A percentile compares a stretch with the other conserved stretches of the same genome.
phyloP scores from a whole-genome alignment of 2,888 invertebrate genomes.

The Stratiomys singularior region DNA sequence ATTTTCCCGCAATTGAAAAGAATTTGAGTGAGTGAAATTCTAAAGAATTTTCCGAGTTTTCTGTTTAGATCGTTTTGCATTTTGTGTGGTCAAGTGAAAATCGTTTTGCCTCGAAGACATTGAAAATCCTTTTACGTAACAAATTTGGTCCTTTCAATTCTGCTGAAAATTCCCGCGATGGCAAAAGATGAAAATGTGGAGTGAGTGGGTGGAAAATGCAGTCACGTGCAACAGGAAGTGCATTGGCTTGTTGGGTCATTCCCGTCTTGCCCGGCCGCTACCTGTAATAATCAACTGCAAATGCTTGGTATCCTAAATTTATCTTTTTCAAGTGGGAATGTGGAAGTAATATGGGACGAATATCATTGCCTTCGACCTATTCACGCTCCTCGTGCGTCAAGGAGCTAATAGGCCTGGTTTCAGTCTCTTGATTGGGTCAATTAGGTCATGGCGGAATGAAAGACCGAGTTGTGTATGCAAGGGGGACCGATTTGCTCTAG shows the following conservation, averaged over 20 bases:
- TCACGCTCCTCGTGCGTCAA: not conserved
- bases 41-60: no score
- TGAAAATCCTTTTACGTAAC: slow-evolving; percentile 7
- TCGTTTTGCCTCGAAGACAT: not conserved
- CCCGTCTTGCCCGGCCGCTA: no score
- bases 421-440: slow-evolving; percentile 9
- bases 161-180: not conserved
- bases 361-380: not conserved
- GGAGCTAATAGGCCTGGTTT: not conserved
- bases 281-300: no score
- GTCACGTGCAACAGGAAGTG: slow-evolving; percentile 21
- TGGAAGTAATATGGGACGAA: no score
- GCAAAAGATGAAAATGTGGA: no score
- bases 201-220: slow-evolving; percentile 9
- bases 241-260: not conserved
- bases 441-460: slow-evolving; percentile 12
- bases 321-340: no score
- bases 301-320: no score
- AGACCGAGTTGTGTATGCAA: not conserved
- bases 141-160: slow-evolving; percentile 19
- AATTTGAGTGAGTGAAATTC: not conserved
- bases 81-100: not conserved
- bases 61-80: no score
- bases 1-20: not conserved
- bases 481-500: not conserved